These are phyloP conservation scores for Rhyacophila evoluta DNA, from an alignment of 2,888 invertebrate species.

Conservation along the genomic window DNA sequence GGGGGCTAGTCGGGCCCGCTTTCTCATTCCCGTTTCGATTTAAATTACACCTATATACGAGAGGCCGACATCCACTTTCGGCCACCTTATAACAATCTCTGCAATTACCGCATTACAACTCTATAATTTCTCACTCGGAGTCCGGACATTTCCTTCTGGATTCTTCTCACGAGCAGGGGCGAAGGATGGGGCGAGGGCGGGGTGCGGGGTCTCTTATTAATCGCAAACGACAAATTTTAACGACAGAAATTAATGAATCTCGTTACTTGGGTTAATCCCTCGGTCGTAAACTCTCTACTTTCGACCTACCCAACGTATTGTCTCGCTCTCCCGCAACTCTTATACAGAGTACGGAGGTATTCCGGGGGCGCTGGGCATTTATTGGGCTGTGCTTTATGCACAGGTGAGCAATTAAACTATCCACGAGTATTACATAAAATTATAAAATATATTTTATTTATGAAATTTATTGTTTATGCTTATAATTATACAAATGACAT, in stretches of 20 bases:
- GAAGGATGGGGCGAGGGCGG: slow-evolving; percentile 58
- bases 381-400: slow-evolving; percentile 33
- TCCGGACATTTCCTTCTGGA: slow-evolving; percentile 38
- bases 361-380: slow-evolving; percentile 43
- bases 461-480: too few relatives aligned
- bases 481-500: too few relatives aligned
- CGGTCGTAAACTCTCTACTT: slow-evolving; percentile 69
- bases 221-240: slow-evolving; percentile 74
- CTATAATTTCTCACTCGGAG: slow-evolving; percentile 51
- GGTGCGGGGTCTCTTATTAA: slow-evolving; percentile 70
- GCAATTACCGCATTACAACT: slow-evolving; percentile 54
- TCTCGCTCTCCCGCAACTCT: slow-evolving; percentile 48
- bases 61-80: slow-evolving; percentile 52
- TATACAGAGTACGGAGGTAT: slow-evolving; percentile 42
- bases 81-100: slow-evolving; percentile 54
- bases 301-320: slow-evolving; percentile 65
- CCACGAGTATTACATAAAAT: neutral
- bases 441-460: too few relatives aligned
- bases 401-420: slow-evolving; percentile 41
- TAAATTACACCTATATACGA: slow-evolving; percentile 48
- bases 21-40: slow-evolving; percentile 38
- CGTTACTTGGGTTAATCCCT: slow-evolving; percentile 72
- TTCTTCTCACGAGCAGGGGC: slow-evolving; percentile 56
- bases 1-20: slow-evolving; percentile 32
- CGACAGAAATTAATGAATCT: slow-evolving; percentile 74